phyloP scores from a whole-genome alignment of 2,113 vertebrate species.

The Thermophis baileyi region DNA sequence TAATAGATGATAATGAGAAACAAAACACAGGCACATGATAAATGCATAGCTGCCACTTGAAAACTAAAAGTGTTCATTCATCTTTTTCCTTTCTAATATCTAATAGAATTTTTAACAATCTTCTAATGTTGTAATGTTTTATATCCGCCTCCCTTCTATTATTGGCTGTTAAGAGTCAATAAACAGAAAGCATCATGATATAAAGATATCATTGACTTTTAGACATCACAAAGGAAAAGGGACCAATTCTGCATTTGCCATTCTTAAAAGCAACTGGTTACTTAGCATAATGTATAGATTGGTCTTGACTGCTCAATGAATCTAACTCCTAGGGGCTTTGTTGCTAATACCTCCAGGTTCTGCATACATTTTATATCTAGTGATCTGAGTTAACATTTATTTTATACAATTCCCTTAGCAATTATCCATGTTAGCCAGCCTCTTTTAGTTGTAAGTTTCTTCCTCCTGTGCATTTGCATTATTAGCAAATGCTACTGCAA shows the following conservation, averaged over 20 bases:
- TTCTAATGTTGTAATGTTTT: not conserved
- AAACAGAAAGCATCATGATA: not conserved
- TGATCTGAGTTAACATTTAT: slow-evolving; percentile 2
- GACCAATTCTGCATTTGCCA: not conserved
- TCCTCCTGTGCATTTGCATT: slow-evolving; percentile 5
- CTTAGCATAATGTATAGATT: not conserved
- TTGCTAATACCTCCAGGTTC: slow-evolving; percentile 1
- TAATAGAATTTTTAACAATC: not conserved
- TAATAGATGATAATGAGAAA: not conserved
- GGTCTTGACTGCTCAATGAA: not conserved
- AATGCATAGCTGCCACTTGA: not conserved
- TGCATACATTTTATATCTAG: not conserved
- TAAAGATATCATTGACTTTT: not conserved
- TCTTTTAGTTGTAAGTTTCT: slow-evolving; percentile 24
- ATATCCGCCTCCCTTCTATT: not conserved
- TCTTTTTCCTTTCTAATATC: not conserved
- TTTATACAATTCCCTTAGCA: slow-evolving; percentile 23
- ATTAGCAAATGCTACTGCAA: slow-evolving; percentile 29
- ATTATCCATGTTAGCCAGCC: slow-evolving; percentile 21
- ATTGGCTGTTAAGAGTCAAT: not conserved
- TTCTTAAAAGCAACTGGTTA: not conserved
- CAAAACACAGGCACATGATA: not conserved
- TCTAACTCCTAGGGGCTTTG: not conserved
- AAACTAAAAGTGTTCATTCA: not conserved
- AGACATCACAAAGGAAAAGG: not conserved